Conservation (phyloP, 2,797 vertebrate genomes). For the Gymnothorax reevesii region DNA sequence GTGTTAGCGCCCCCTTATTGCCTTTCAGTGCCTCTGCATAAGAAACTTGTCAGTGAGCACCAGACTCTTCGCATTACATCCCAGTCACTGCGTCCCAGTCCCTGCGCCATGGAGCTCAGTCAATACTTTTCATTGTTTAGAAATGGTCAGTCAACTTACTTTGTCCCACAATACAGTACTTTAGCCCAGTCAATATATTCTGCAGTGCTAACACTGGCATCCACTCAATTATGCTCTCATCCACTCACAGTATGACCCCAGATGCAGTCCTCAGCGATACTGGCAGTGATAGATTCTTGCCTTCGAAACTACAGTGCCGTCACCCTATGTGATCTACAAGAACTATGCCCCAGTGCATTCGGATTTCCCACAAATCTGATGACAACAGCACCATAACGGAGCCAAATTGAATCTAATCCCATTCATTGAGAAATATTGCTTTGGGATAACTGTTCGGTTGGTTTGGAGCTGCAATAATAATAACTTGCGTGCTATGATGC, state of each 20-base stretch:
- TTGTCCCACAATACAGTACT: constrained; percentile 53
- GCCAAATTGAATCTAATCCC: not conserved
- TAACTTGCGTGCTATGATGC: not conserved
- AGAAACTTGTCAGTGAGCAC: not conserved
- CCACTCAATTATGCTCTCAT: not conserved
- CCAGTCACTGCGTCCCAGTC: constrained; percentile 26
- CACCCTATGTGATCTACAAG: not conserved
- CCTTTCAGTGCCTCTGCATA: constrained; percentile 46
- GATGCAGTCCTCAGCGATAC: not conserved
- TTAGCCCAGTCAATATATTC: constrained; percentile 50
- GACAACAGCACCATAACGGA: not conserved
- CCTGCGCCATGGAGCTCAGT: constrained; percentile 50
- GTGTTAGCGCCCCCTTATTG: constrained; percentile 47
- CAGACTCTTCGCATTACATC: not conserved
- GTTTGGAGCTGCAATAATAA: not conserved
- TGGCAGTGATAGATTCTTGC: not conserved
- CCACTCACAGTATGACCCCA: not conserved
- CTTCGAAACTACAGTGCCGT: not conserved
- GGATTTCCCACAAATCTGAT: not conserved
- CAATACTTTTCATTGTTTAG: constrained; percentile 58
- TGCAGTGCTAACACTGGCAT: constrained; percentile 21
- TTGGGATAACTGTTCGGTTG: not conserved
- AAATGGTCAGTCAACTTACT: constrained; percentile 51
- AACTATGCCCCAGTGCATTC: not conserved
- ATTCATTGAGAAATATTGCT: not conserved